Evolutionary conservation across 1,140 invertebrate genomes (phyloP).

Genomic region (honey bee (Apis mellifera)): DNA sequence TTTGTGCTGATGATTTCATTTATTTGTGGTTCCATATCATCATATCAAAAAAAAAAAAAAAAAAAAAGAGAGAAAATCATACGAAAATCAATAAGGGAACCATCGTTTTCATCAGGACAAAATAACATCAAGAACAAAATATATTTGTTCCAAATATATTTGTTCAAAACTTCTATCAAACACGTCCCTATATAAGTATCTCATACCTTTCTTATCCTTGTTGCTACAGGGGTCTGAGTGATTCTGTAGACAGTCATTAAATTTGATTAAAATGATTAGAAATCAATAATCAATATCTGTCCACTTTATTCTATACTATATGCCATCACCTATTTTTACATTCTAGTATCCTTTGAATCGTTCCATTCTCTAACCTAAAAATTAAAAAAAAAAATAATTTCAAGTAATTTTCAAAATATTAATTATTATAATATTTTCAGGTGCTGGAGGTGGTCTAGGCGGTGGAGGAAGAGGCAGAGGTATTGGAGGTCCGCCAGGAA

Average conservation of each 20-base stretch:
- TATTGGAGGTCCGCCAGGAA: constrained; percentile 67
- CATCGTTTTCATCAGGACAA: constrained; percentile 2
- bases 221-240: constrained; percentile 54
- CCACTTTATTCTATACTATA: constrained; percentile 41
- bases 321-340: neutral
- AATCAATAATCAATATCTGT: constrained; percentile 42
- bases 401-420: neutral
- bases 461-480: constrained; percentile 70
- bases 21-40: neutral
- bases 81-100: neutral
- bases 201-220: constrained; percentile 61
- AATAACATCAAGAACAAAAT: neutral
- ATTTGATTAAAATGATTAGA: constrained; percentile 67
- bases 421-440: constrained; percentile 28
- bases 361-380: neutral
- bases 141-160: neutral
- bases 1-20: constrained; percentile 60
- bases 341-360: neutral
- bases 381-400: neutral
- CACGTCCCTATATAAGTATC: constrained; percentile 44
- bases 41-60: neutral
- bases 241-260: constrained; percentile 60
- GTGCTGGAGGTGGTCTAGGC: constrained; percentile 34
- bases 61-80: neutral
- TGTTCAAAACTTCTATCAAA: constrained; percentile 25